Evolutionary conservation across 2,797 vertebrate species (phyloP).

Genomic region (Chaetophractus vellerosus): DNA sequence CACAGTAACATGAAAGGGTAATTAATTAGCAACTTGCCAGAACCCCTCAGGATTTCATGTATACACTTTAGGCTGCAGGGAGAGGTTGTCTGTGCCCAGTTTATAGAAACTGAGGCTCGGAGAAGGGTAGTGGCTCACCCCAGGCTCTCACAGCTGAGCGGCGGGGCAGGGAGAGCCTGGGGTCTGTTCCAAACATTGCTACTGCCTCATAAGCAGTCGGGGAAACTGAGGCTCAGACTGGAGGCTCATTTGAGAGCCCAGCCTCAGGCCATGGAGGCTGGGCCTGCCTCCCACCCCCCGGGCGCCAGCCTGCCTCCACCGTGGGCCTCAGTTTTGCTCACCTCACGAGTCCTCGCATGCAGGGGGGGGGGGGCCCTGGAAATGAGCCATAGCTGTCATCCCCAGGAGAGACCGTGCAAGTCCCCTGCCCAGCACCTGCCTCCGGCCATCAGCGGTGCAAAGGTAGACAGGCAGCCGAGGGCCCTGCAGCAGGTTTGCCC

Average conservation of each 20-base stretch:
- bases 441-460: too few species aligned
- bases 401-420: background rate
- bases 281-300: too few species aligned
- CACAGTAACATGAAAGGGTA: background rate
- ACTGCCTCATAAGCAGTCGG: background rate
- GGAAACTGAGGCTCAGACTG: background rate
- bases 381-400: too few species aligned
- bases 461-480: too few species aligned
- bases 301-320: too few species aligned
- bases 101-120: background rate
- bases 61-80: background rate
- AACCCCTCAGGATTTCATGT: background rate
- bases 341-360: too few species aligned
- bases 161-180: too few species aligned
- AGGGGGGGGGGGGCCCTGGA: too few species aligned
- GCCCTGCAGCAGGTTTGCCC: background rate
- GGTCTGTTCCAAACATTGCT: background rate
- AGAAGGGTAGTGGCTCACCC: background rate
- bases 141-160: too few species aligned
- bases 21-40: background rate
- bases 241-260: background rate
- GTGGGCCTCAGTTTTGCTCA: too few species aligned
- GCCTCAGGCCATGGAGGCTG: background rate
- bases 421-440: too few species aligned
- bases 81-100: background rate